Base-by-base conservation (phyloP, 2,113 vertebrate species). In the Empidonax traillii region DNA sequence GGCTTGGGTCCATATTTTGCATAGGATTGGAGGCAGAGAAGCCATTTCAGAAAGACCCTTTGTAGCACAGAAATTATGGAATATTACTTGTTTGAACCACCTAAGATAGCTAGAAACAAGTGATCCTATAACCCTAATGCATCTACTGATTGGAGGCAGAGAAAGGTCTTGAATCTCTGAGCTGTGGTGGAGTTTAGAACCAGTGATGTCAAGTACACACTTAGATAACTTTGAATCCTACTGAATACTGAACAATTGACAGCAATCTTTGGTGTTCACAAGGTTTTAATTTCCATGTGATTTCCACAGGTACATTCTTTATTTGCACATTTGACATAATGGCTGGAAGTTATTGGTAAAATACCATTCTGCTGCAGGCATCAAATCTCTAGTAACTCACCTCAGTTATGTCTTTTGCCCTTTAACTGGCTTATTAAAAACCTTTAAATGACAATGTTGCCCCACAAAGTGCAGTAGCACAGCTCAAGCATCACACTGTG, bases 1-100 rank as follows among this genome's bases (percentile, higher is more conserved):
- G 20, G 6, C 14, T 75, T 63, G 12, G 12, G 12, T 41, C 23
- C 0, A 0, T 33, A 10, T 66, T 73, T 69, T 66, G 31, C 1
- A 1, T 8, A 28, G 0, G 6, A n/a, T 5, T 63, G 65, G 49
- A 33, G 35, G 14, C 8, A 78, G 30, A 46, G 12, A 89, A 51
- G 5, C 22, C 33, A 63, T 12, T 25, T 24, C 35, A 55, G n/a
- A 82, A n/a, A 7, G 6, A 16, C 6, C 1, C 12, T 66, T 31
- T 28, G 28, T 20, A 77, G 37, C 22, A 49, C 41, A 61, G 66
- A 82, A 75, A 31, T 20, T 2, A 44, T 59, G 9, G 35, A 72
- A 23, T 22, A 12, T 41, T 25, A 46, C 2, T 9, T 33, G 8
- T 47, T 25, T 55, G 25, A 80, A 56, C 6, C 86, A 58, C 53